phyloP scores from a whole-genome alignment of 2,888 invertebrate genomes.

The Acanthosepion esculentum region DNA sequence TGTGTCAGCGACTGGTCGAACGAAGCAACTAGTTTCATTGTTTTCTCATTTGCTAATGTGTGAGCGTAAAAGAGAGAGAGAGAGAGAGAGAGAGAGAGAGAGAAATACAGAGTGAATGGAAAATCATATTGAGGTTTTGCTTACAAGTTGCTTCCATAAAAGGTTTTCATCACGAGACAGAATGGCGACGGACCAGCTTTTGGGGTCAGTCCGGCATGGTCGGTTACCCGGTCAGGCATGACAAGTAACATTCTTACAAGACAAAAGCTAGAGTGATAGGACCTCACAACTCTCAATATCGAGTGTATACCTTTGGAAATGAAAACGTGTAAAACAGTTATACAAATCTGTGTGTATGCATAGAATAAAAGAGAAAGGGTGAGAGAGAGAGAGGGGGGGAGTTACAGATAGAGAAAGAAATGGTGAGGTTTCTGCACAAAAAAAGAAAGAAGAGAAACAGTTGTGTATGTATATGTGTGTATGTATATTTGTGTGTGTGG shows the following conservation, averaged over 20 bases:
- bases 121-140: not conserved
- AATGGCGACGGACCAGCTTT: not conserved
- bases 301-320: not conserved
- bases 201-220: no score
- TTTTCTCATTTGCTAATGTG: not conserved
- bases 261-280: not conserved
- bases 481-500: no score
- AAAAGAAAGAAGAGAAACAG: not conserved
- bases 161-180: conserved; percentile 14
- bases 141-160: not conserved
- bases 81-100: not conserved
- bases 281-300: no score
- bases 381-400: not conserved
- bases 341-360: not conserved
- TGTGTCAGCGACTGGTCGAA: not conserved
- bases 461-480: no score
- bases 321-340: not conserved
- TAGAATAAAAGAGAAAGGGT: not conserved
- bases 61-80: not conserved
- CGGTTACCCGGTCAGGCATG: not conserved
- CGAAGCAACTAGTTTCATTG: not conserved
- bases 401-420: not conserved
- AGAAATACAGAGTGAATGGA: not conserved
- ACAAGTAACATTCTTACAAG: not conserved
- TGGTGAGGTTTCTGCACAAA: not conserved